Base-by-base conservation (phyloP, 2,888 invertebrate genomes). In the Standfussiana lucernea region DNA sequence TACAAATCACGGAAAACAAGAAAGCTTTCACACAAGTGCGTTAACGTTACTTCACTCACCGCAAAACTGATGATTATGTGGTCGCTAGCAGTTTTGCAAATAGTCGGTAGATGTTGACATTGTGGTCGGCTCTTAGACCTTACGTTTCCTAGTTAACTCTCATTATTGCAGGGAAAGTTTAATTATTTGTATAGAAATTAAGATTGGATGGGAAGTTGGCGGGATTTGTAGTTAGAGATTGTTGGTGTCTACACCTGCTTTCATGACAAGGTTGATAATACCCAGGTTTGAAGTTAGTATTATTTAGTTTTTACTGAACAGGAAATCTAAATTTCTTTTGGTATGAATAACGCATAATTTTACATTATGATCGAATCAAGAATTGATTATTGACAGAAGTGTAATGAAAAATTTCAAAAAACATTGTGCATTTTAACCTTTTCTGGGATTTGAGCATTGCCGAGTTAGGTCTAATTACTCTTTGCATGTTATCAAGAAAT, bases 91-190 rank as follows among this genome's bases (percentile, higher is more conserved):
- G 86, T 88, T 90, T 86, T 73, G 76, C 86, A 86, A 91, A 90
- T 89, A 79, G 68, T 69, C 77, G 62, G 72, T 66, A 72, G 76
- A 86, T 89, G 90, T 91, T 91, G 91, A 89, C 90, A 90, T 89
- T 91, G 91, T 82, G 91, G 91, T 89, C 37, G 70, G 28, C 24
- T 69, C 62, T 3, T n/a, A 80, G 59, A 78, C 69, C 75, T 79
- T 66, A 69, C 71, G 72, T 84, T 90, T 90, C 86, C 89, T 87
- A 80, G 72, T 86, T 76, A 72, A 53, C 82, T 65, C 28, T 79
- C 59, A 69, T 83, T 76, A 79, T 62, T 35, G n/a, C 50, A 64
- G 80, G 32, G 88, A 88, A 87, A 88, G 86, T 84, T 40, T 83
- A 80, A 83, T 84, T 84, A 77, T 79, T 81, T 79, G 64, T 77